A percentile compares a stretch with the other conserved stretches of the same genome.
These are phyloP conservation scores for Melieria crassipennis DNA, from an alignment of 2,888 invertebrate genomes.

Conservation along the genomic window DNA sequence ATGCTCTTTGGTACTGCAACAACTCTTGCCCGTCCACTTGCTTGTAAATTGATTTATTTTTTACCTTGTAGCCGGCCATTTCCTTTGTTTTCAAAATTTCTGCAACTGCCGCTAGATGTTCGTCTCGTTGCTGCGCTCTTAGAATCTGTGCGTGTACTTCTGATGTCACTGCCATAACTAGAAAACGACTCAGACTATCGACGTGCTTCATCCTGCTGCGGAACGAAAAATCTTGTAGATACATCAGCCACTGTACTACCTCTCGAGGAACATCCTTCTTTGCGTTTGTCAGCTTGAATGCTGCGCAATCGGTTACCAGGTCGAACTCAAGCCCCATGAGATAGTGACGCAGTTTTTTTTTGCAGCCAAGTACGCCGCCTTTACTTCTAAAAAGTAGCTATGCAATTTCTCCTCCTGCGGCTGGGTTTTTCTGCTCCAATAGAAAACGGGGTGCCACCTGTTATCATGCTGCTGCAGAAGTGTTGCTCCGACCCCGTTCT, in stretches of 20 bases:
- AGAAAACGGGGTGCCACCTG: constrained; percentile 14
- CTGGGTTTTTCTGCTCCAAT: constrained; percentile 32
- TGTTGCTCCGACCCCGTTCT: constrained; percentile 22
- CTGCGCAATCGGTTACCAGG: constrained; percentile 33
- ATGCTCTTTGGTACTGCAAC: constrained; percentile 12
- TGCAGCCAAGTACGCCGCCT: constrained; percentile 34
- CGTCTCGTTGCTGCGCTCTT: constrained; percentile 17
- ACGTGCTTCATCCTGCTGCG: too few relatives aligned
- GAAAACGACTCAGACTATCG: too few relatives aligned
- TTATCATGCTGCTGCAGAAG: constrained; percentile 14
- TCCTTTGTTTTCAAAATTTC: constrained; percentile 14
- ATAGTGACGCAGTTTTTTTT: constrained; percentile 50
- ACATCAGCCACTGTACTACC: constrained; percentile 35
- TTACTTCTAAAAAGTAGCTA: constrained; percentile 36
- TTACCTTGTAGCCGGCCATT: background rate
- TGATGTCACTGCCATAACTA: too few relatives aligned
- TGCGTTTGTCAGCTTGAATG: constrained; percentile 32
- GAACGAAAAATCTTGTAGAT: too few relatives aligned
- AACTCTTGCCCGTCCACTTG: background rate
- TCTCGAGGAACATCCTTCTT: constrained; percentile 33
- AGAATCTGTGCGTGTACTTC: too few relatives aligned
- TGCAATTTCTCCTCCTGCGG: constrained; percentile 29
- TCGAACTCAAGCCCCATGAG: constrained; percentile 41
- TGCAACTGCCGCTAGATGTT: too few relatives aligned
- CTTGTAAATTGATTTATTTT: constrained; percentile 1